Base-by-base conservation (phyloP, 2,797 vertebrate genomes). In the Petrocephalus schoutedeni region DNA sequence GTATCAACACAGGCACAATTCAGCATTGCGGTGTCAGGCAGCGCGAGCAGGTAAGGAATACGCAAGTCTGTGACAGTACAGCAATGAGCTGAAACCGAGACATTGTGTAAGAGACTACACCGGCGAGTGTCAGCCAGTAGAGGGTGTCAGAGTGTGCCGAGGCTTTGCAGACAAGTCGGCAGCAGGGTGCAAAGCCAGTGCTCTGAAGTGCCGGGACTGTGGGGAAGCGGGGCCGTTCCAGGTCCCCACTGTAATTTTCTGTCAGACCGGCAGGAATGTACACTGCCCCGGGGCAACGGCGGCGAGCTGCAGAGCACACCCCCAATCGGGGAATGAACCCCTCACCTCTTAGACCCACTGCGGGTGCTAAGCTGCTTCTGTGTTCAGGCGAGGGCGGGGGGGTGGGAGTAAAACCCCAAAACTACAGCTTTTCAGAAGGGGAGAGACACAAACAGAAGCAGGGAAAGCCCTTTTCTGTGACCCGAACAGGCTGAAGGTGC, bases 241-340 rank as follows among this genome's bases (percentile, higher is more conserved):
- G 88, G 89, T 94, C 94, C 93, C 94, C 90, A 91, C 92, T 93
- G 92, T 94, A 94, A 95, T 95, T 95, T 95, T 93, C 94, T 94
- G 92, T 91, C 92, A 93, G 92, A 91, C 92, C 92, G 90, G 93
- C 92, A 92, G 93, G 91, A 90, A 83, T 92, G 88, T 89, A 91
- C 92, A 92, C 91, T 91, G 87, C 92, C 93, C 92, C 89, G 88
- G 92, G 92, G 93, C 91, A 90, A 87, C 64, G 77, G 88, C 87
- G 87, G 88, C 90, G 89, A 90, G 92, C 92, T 92, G 91, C 88
- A 89, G 92, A 93, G 91, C 90, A 61, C 87, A 88, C 87, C 89
- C 87, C 92, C 91, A 92, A 92, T 92, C 91, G 92, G 90, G 90
- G 90, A 89, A 87, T 93, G 93, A 93, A 94, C 91, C 93, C 91